These are phyloP conservation scores for Selene dorsalis DNA, from an alignment of 2,797 vertebrate genomes.

Conservation along the genomic window DNA sequence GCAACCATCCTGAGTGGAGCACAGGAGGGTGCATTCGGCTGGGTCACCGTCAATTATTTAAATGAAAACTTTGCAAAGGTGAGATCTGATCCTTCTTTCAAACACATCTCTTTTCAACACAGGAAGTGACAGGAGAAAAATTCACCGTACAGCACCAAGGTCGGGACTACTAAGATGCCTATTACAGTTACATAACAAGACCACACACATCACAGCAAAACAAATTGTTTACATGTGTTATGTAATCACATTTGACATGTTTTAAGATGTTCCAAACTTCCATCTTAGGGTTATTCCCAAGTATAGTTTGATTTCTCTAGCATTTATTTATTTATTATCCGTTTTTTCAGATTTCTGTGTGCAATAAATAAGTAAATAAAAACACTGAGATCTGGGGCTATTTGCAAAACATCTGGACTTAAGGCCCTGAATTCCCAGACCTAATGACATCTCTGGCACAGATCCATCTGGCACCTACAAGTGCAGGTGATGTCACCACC, in stretches of 20 bases:
- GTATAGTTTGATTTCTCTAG: too few relatives aligned
- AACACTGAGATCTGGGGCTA: too few relatives aligned
- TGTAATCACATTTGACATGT: background rate
- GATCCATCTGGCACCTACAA: too few relatives aligned
- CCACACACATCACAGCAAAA: background rate
- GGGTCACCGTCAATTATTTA: conserved; percentile 92
- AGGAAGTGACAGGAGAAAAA: background rate
- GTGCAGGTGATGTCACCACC: too few relatives aligned
- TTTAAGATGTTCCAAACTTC: too few relatives aligned
- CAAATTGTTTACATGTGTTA: background rate
- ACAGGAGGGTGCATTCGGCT: conserved; percentile 88
- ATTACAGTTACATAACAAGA: background rate
- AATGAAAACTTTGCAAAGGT: conserved; percentile 89
- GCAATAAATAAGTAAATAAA: too few relatives aligned
- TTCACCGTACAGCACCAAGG: background rate
- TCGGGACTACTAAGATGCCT: background rate
- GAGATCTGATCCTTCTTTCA: background rate
- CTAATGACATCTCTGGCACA: too few relatives aligned
- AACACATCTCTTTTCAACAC: background rate
- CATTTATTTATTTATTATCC: too few relatives aligned
- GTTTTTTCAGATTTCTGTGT: too few relatives aligned
- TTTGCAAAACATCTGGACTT: too few relatives aligned
- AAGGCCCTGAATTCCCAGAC: too few relatives aligned
- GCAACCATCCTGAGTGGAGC: conserved; percentile 85
- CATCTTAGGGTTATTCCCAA: too few relatives aligned